A percentile compares a stretch with the other conserved stretches of the same genome.
Conservation (phyloP, 2,113 vertebrate genomes). For the Atlantisia rogersi region DNA sequence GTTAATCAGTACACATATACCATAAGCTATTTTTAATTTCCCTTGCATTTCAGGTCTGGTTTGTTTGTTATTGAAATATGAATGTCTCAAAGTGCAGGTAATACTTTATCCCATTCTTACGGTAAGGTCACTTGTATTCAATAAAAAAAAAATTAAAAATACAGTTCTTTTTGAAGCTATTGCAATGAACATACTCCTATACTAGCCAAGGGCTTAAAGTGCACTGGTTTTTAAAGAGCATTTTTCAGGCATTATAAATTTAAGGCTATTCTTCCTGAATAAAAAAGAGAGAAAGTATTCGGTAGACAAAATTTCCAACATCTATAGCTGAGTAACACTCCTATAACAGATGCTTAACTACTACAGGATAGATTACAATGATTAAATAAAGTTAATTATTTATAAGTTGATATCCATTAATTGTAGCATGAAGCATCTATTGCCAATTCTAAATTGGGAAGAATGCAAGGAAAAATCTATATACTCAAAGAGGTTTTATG, state of each 20-base stretch:
- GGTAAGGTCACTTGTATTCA: neutral
- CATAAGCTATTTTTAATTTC: conserved; percentile 1
- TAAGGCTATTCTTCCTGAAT: neutral
- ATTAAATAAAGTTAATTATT: neutral
- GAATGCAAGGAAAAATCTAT: neutral
- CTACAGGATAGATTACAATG: neutral
- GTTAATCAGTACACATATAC: neutral
- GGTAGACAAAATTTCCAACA: neutral
- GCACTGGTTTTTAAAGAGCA: neutral
- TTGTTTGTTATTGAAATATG: neutral
- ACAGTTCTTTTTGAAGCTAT: neutral
- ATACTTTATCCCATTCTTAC: neutral
- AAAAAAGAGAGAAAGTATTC: neutral
- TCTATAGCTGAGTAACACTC: neutral
- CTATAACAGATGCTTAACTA: neutral
- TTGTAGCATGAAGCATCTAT: neutral
- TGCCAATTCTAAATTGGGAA: neutral
- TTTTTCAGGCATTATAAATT: neutral
- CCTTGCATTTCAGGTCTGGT: neutral
- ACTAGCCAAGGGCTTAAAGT: neutral
- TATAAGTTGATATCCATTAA: neutral
- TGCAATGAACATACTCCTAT: neutral
- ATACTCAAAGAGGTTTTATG: neutral
- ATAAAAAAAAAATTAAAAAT: neutral
- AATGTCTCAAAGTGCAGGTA: neutral